Conservation (phyloP, 2,113 vertebrate genomes). For the cattle (Bos taurus) region DNA sequence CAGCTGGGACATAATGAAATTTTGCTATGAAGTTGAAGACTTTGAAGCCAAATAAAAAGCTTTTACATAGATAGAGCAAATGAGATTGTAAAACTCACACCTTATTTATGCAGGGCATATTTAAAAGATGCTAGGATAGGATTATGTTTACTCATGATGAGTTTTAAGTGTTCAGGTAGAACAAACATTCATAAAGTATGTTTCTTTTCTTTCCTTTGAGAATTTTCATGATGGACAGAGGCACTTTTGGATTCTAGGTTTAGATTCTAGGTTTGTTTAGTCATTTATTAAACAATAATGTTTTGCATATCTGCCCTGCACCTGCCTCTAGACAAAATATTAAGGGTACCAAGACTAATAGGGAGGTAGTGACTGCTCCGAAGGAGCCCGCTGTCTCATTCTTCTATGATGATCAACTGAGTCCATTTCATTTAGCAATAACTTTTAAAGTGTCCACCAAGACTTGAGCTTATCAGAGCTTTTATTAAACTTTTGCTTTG, state of each 20-base stretch:
- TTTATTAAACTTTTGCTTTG: not conserved
- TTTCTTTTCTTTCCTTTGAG: not conserved
- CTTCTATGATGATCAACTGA: not conserved
- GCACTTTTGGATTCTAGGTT: not conserved
- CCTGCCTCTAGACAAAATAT: not conserved
- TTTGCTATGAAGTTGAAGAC: slow-evolving; percentile 81
- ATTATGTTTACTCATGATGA: slow-evolving; percentile 53
- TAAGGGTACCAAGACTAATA: not conserved
- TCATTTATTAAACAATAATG: not conserved
- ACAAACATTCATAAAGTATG: not conserved
- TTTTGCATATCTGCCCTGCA: not conserved
- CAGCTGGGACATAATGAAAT: slow-evolving; percentile 81
- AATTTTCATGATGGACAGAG: not conserved
- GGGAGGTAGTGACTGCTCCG: not conserved
- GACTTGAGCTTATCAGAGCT: not conserved
- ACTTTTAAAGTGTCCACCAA: not conserved
- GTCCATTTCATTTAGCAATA: not conserved
- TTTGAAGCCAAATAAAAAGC: slow-evolving; percentile 81
- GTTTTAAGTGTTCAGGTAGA: slow-evolving; percentile 42
- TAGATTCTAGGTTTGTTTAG: not conserved
- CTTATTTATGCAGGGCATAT: slow-evolving; percentile 48
- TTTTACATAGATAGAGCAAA: slow-evolving; percentile 70
- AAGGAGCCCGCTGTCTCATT: not conserved
- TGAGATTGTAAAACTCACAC: slow-evolving; percentile 75
- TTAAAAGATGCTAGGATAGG: slow-evolving; percentile 53